A percentile compares a stretch with the other conserved stretches of the same genome.
Conservation (phyloP, 2,888 invertebrate genomes). For the Willowsia nigromaculata region DNA sequence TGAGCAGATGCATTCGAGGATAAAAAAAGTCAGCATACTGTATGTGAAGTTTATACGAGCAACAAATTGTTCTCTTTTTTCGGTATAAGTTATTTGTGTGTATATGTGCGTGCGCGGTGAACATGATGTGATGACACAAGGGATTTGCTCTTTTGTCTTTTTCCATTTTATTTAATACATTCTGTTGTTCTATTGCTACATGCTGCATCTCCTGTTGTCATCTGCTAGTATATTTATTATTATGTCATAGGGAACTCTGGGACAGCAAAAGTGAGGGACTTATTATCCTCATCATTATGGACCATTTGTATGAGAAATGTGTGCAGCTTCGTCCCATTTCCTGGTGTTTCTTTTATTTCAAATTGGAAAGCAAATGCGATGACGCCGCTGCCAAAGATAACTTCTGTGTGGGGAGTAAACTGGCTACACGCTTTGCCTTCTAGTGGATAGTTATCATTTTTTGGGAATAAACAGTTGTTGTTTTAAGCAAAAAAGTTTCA, state of each 20-base stretch:
- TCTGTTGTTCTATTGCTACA: not conserved
- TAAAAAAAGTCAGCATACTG: not conserved
- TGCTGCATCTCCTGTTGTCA: not conserved
- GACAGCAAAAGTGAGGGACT: conserved; percentile 43
- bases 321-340: not conserved
- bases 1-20: not conserved
- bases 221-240: conserved; percentile 25
- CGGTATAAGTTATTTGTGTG: not conserved
- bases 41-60: not conserved
- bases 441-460: not conserved
- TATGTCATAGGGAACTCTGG: conserved; percentile 20
- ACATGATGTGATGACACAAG: conserved; percentile 24
- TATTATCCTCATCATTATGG: conserved; percentile 41
- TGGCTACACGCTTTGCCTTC: too few species aligned
- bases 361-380: not conserved
- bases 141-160: conserved; percentile 35
- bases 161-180: conserved; percentile 4
- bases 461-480: not conserved
- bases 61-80: conserved; percentile 13
- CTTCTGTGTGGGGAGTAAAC: too few species aligned
- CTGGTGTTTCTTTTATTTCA: conserved; percentile 20
- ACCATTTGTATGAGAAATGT: conserved; percentile 22
- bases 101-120: not conserved
- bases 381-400: too few species aligned
- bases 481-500: not conserved